Evolutionary conservation across 2,888 invertebrate genomes (phyloP), one percentile per base, ranked within the genome.

Genomic region (Oscheius sp.): DNA sequence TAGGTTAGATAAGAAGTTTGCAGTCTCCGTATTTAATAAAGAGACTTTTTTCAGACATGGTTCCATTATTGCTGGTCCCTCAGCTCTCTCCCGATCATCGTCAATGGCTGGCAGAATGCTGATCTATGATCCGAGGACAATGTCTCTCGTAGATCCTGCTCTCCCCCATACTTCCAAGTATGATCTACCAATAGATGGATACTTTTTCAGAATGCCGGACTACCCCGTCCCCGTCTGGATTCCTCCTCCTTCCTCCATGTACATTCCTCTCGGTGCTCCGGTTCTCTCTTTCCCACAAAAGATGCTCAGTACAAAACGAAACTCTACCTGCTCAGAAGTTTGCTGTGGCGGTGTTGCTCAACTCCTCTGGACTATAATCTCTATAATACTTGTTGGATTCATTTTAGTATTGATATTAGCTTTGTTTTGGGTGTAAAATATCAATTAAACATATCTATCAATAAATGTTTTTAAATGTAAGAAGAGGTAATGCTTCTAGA

Each of bases 181-280:
- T 12, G 33, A 5, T 20, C 20, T 12, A 4, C 24, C 49, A 5
- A 22, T 22, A 22, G 14, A 4, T 49, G 8, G n/a, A n/a, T n/a
- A 38, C 38, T 14, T 38, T 47, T 62, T 47, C 44, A 65, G 65
- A 54, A 26, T 65, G 8, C 45, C 54, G 20, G 65, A 65, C 32
- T 44, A 45, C 20, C 54, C 65, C 4, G 41, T 65, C 20, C 65
- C 65, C 12, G 45, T 65, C 12, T 65, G 65, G 65, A 33, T 65
- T 17, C 65, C 65, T 2, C 56, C 65, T 32, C 30, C 65, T 24
- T 41, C 65, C 28, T 45, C 65, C 17, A 44, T 65, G 30, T 65
- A 65, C 65, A 65, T 65, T 54, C 65, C 65, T 22, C 54, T 65
- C 17, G 65, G 65, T 28, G 54, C 65, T 38, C 44, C 45, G n/a